These are phyloP conservation scores for Meda fulgida DNA, from an alignment of 2,797 vertebrate genomes.

Conservation along the genomic window DNA sequence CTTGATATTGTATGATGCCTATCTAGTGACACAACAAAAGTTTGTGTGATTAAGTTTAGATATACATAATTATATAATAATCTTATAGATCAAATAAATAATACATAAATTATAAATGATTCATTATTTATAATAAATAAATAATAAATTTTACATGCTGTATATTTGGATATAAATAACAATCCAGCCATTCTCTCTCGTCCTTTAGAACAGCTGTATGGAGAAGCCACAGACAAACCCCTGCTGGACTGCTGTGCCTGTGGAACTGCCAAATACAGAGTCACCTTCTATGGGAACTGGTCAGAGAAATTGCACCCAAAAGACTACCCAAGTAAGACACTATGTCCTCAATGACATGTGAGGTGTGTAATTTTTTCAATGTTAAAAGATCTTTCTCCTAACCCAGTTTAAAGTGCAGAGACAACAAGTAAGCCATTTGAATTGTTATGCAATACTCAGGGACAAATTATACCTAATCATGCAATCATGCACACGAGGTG, in stretches of 20 bases:
- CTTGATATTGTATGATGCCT: constrained; percentile 26
- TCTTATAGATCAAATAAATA: neutral
- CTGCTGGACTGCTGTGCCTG: constrained; percentile 94
- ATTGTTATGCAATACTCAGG: neutral
- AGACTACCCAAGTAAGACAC: constrained; percentile 93
- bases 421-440: neutral
- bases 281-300: constrained; percentile 99
- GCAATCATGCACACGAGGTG: neutral
- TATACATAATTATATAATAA: neutral
- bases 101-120: neutral
- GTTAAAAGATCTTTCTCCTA: neutral
- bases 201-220: constrained; percentile 75
- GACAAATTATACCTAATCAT: neutral
- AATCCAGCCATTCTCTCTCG: neutral
- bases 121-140: neutral
- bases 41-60: neutral
- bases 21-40: neutral
- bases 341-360: neutral
- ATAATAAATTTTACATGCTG: neutral
- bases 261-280: constrained; percentile 95
- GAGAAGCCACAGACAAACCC: constrained; percentile 82
- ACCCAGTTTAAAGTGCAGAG: neutral
- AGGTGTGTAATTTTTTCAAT: neutral
- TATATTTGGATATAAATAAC: neutral
- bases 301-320: constrained; percentile 95